A percentile compares a stretch with the other conserved stretches of the same genome.
Evolutionary conservation across 2,113 vertebrate genomes (phyloP).

Genomic region (Chlorocebus sabaeus): DNA sequence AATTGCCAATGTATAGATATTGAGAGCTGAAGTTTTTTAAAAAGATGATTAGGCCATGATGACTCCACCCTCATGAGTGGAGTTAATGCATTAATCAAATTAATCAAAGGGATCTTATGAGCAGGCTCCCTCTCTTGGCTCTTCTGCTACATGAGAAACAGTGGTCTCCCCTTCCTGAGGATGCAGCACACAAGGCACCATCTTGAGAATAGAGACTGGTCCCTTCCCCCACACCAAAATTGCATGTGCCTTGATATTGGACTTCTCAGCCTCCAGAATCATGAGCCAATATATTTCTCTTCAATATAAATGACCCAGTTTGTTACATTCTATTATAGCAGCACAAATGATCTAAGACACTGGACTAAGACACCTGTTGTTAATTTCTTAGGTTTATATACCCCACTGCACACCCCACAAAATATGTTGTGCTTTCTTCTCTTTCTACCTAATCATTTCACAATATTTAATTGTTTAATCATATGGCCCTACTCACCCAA

Average conservation of each 20-base stretch:
- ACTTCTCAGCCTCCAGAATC: neutral
- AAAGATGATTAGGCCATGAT: neutral
- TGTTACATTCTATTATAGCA: neutral
- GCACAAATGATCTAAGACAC: neutral
- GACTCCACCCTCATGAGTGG: neutral
- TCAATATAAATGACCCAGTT: neutral
- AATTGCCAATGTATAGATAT: neutral
- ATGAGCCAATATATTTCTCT: neutral
- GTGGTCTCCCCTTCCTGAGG: neutral
- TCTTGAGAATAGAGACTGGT: neutral
- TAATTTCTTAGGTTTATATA: neutral
- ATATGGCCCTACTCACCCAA: neutral
- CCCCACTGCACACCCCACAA: fast-evolving
- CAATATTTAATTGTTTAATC: neutral
- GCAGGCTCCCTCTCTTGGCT: neutral
- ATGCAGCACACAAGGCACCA: neutral
- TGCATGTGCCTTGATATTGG: neutral
- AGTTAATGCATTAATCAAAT: neutral
- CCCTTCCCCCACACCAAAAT: neutral
- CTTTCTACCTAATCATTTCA: neutral
- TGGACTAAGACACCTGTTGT: neutral
- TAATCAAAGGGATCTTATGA: neutral
- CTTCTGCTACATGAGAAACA: neutral
- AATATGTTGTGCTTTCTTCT: neutral
- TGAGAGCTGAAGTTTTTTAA: neutral